Conservation (phyloP, 2,888 invertebrate species). For the Lithosia quadra region DNA sequence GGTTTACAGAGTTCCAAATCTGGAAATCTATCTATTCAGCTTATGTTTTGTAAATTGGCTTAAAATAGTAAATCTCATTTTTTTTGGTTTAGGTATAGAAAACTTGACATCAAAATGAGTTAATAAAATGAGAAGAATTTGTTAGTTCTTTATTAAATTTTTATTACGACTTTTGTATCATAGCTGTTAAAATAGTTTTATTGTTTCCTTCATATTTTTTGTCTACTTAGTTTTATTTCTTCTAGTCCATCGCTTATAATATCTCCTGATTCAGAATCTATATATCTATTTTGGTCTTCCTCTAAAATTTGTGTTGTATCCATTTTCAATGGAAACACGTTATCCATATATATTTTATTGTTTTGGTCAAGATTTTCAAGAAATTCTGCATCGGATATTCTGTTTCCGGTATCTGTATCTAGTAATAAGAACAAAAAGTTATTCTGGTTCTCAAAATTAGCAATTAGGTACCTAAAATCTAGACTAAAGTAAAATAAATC, state of each 20-base stretch:
- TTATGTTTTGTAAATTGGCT: not conserved
- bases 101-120: not conserved
- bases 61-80: not conserved
- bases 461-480: no score
- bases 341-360: conserved; percentile 11
- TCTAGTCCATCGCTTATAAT: conserved; percentile 3
- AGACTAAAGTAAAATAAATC: no score
- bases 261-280: conserved; percentile 3
- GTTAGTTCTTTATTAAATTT: not conserved
- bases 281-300: not conserved
- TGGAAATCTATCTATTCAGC: not conserved
- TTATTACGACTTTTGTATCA: not conserved
- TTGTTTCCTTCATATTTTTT: not conserved
- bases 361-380: not conserved
- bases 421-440: conserved; percentile 2
- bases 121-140: not conserved
- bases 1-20: not conserved
- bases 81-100: not conserved
- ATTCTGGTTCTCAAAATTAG: no score
- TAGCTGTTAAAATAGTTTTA: not conserved
- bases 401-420: conserved; percentile 20
- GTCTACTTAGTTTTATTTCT: not conserved
- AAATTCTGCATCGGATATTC: not conserved
- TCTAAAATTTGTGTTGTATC: not conserved
- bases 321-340: conserved; percentile 1